phyloP scores from a whole-genome alignment of 2,113 vertebrate genomes.

The Cettia cetti region DNA sequence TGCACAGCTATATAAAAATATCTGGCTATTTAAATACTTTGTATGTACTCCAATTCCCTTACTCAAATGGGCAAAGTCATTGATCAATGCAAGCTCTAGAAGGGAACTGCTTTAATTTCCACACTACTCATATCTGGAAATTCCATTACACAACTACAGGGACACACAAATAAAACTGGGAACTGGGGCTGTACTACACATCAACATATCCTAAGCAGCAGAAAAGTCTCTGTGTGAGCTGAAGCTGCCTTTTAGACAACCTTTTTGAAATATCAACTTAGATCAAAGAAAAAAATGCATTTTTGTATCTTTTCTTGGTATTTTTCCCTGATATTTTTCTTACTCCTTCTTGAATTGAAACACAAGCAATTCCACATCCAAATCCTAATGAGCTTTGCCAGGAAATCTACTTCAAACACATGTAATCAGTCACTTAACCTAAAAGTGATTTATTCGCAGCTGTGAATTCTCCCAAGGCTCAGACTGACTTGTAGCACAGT shows the following conservation, averaged over 20 bases:
- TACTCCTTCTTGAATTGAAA: background rate
- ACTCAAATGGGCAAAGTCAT: background rate
- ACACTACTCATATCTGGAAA: background rate
- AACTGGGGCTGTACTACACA: background rate
- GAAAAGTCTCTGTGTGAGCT: background rate
- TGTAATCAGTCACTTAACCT: slow-evolving; percentile 8
- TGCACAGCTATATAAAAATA: background rate
- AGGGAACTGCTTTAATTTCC: background rate
- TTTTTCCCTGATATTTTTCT: background rate
- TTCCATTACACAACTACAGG: background rate
- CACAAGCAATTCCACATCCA: background rate
- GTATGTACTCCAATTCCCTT: background rate
- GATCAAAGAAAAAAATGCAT: background rate
- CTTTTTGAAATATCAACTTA: background rate
- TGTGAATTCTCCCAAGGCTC: background rate
- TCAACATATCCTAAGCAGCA: background rate
- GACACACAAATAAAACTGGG: background rate
- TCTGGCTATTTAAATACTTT: background rate
- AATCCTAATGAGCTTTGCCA: background rate
- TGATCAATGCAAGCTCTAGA: background rate
- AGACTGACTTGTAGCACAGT: background rate
- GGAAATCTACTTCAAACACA: background rate
- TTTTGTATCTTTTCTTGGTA: background rate
- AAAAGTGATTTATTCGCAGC: background rate
- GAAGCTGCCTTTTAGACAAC: background rate